phyloP scores from a whole-genome alignment of 2,888 invertebrate species.

The Zelleria hepariella region DNA sequence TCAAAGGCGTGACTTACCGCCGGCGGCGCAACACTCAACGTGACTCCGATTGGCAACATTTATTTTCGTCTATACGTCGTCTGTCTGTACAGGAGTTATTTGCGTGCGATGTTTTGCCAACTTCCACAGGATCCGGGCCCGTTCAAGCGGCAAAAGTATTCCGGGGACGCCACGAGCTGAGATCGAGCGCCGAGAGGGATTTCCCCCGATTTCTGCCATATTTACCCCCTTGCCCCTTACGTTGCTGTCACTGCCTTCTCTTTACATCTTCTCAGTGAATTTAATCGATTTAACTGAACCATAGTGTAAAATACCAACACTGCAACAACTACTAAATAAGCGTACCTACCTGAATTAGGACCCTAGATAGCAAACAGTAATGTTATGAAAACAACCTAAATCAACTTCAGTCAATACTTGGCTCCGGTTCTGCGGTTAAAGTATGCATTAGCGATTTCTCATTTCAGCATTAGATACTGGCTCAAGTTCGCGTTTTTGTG shows the following conservation, averaged over 20 bases:
- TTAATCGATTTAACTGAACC: too few species aligned
- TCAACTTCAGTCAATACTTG: too few species aligned
- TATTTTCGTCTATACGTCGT: background rate
- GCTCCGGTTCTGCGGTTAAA: too few species aligned
- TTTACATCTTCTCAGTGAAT: background rate
- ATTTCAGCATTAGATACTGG: too few species aligned
- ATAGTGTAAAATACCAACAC: too few species aligned
- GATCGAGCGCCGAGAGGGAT: constrained; percentile 21
- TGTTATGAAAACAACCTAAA: too few species aligned
- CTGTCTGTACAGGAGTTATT: too few species aligned
- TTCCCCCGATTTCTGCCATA: constrained; percentile 3
- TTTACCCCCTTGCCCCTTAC: constrained; percentile 39
- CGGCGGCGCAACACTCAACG: background rate
- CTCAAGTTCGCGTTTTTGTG: too few species aligned
- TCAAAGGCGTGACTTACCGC: background rate
- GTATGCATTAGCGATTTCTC: too few species aligned
- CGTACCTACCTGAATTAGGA: too few species aligned
- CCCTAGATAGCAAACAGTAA: too few species aligned
- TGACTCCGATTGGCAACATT: background rate
- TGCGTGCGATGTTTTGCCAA: constrained; percentile 37
- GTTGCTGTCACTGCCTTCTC: constrained; percentile 3
- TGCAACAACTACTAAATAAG: too few species aligned
- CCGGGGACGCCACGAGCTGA: constrained; percentile 28
- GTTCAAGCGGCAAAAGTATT: constrained; percentile 45
- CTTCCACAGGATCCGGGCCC: constrained; percentile 27